A percentile compares a stretch with the other conserved stretches of the same genome.
These are phyloP conservation scores for Aphelocoma californica DNA, from an alignment of 2,797 vertebrate genomes.

Conservation along the genomic window DNA sequence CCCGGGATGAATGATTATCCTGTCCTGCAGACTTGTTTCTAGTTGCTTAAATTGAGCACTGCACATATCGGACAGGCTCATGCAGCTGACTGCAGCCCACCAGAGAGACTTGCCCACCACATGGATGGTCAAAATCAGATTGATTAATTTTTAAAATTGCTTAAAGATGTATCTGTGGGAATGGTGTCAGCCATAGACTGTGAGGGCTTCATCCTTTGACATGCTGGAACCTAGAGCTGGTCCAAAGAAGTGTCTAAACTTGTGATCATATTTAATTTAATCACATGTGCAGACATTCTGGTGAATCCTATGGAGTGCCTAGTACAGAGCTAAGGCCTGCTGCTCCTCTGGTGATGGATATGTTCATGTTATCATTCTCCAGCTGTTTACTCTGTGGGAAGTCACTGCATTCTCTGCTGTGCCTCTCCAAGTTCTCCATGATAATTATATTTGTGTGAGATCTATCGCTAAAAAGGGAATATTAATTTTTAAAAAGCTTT, in stretches of 20 bases:
- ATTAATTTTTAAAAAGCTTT: background rate
- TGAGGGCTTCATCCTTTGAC: background rate
- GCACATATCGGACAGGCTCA: background rate
- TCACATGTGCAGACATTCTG: background rate
- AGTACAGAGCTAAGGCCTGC: background rate
- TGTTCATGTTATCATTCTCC: background rate
- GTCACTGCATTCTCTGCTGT: background rate
- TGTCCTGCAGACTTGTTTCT: slow-evolving; percentile 25
- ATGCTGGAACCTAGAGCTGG: background rate
- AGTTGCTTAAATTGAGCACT: slow-evolving; percentile 7
- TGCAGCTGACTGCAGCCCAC: background rate
- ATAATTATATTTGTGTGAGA: background rate
- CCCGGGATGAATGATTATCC: slow-evolving; percentile 9
- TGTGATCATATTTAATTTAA: background rate
- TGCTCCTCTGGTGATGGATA: background rate
- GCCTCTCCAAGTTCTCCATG: rapidly evolving
- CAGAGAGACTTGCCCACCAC: background rate
- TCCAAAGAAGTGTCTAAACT: background rate
- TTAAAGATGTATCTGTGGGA: background rate
- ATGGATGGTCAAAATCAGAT: background rate
- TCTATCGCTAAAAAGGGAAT: background rate
- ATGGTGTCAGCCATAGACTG: background rate
- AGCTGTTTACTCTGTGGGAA: background rate
- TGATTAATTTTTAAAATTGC: background rate
- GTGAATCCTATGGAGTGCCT: background rate